phyloP scores from a whole-genome alignment of 2,113 vertebrate genomes.

The Leuciscus idus region DNA sequence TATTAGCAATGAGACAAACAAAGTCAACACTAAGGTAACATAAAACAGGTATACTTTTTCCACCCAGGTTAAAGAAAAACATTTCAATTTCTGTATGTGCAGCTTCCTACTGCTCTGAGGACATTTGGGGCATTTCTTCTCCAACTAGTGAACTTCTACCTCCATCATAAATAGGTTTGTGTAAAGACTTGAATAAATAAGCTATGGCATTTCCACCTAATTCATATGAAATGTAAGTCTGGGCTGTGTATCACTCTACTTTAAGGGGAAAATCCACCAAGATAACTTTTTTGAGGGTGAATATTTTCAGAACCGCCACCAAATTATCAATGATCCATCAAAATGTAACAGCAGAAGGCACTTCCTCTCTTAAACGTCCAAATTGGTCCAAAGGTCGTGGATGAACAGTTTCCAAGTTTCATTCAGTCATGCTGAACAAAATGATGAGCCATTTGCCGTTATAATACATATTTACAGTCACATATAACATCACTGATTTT shows the following conservation, averaged over 20 bases:
- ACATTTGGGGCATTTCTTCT: background rate
- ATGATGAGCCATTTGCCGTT: background rate
- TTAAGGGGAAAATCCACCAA: background rate
- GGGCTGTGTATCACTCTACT: background rate
- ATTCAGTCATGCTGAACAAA: conserved; percentile 16
- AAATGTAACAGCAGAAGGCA: background rate
- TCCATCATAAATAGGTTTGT: background rate
- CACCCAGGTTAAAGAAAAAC: background rate
- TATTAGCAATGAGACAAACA: background rate
- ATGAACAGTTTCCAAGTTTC: conserved; percentile 5
- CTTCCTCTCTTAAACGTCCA: conserved; percentile 27
- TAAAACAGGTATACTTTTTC: background rate
- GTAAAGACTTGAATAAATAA: background rate
- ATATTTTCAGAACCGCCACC: background rate
- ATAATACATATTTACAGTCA: conserved; percentile 1
- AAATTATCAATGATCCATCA: background rate
- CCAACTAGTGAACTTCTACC: background rate
- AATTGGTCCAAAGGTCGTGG: conserved; percentile 25
- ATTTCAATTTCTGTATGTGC: background rate
- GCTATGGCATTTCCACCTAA: background rate
- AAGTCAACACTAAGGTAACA: background rate
- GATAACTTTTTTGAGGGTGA: background rate
- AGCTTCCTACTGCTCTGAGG: background rate
- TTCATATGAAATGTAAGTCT: background rate
- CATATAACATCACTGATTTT: background rate